A percentile compares a stretch with the other conserved stretches of the same genome.
Evolutionary conservation across 2,888 invertebrate genomes (phyloP).

Genomic region (Cotesia congregata): DNA sequence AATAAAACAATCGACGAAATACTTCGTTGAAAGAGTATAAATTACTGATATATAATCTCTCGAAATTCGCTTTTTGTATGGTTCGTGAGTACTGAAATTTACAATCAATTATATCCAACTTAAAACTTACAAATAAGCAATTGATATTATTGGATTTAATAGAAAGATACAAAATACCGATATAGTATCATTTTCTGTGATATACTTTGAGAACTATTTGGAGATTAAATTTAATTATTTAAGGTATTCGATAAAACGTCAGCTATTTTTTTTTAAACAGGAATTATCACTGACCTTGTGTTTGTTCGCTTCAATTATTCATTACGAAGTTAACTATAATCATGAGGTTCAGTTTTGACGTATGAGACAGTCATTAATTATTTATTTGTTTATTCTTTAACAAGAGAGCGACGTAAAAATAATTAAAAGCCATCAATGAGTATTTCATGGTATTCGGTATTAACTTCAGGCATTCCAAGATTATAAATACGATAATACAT

Average conservation of each 20-base stretch:
- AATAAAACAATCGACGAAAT: conserved; percentile 46
- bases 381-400: neutral
- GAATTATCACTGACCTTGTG: neutral
- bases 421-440: no score
- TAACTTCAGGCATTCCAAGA: no score
- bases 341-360: neutral
- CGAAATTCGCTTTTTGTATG: neutral
- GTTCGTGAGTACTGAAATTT: neutral
- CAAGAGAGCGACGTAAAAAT: neutral
- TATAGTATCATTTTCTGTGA: neutral
- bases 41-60: conserved; percentile 26
- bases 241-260: neutral
- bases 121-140: neutral
- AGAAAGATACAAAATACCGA: neutral
- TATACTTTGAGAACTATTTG: neutral
- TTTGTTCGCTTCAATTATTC: neutral
- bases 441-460: no score
- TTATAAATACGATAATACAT: no score
- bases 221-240: neutral
- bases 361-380: neutral
- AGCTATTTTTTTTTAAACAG: neutral
- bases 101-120: neutral
- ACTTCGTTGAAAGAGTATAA: conserved; percentile 35
- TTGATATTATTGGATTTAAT: neutral
- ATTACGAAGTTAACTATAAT: neutral